Percentiles rank a stretch among this genome's conserved stretches.
Conservation (phyloP, 2,113 vertebrate genomes). For the Corvus hawaiiensis region DNA sequence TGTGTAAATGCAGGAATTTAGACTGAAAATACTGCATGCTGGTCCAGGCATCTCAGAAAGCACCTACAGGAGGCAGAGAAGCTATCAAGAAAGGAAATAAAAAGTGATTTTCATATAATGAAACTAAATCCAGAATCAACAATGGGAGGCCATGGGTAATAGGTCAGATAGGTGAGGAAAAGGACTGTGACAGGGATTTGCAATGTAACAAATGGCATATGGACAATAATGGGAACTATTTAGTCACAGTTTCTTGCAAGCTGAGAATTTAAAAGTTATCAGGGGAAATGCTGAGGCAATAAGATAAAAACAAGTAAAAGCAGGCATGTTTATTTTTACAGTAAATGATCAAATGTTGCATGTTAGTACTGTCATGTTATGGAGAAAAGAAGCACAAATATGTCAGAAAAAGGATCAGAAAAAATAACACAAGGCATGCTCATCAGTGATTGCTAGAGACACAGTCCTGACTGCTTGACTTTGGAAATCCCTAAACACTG, state of each 20-base stretch:
- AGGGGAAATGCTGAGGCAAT: neutral
- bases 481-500: neutral
- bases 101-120: neutral
- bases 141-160: neutral
- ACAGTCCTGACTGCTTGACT: neutral
- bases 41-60: neutral
- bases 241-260: neutral
- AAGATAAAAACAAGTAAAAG: neutral
- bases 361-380: neutral
- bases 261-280: neutral
- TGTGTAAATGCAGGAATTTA: neutral
- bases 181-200: neutral
- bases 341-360: neutral
- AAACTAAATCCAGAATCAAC: neutral
- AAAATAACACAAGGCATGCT: neutral
- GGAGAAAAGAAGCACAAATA: neutral
- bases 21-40: neutral
- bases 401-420: neutral
- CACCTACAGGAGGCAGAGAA: neutral
- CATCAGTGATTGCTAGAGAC: neutral
- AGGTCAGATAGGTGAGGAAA: neutral
- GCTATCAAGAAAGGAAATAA: neutral
- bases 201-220: neutral
- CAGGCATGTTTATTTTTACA: neutral
- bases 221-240: neutral